Conservation (phyloP, 2,888 invertebrate genomes). For the Dinocampus coccinellae region DNA sequence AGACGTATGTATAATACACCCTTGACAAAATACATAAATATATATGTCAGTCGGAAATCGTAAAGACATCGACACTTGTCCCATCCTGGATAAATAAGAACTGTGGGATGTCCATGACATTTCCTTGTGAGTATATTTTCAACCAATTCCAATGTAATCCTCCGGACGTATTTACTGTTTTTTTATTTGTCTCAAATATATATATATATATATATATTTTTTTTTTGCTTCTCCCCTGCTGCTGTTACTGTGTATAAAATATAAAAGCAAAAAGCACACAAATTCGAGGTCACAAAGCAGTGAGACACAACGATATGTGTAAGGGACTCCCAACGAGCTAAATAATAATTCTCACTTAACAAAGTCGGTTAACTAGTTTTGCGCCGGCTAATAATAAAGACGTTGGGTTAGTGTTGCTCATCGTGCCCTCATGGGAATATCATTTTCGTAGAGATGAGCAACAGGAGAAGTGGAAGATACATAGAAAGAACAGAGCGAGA, state of each 20-base stretch:
- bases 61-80: conserved; percentile 66
- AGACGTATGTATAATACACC: background rate
- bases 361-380: conserved; percentile 67
- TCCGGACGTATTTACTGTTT: conserved; percentile 12
- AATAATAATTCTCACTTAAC: conserved; percentile 69
- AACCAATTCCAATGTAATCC: conserved; percentile 22
- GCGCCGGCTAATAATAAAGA: conserved; percentile 68
- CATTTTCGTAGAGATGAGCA: conserved; percentile 50
- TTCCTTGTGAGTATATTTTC: conserved; percentile 14
- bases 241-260: background rate
- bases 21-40: background rate
- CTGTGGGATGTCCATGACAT: conserved; percentile 41
- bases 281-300: background rate
- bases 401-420: conserved; percentile 54
- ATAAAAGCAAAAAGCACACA: background rate
- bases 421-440: conserved; percentile 40
- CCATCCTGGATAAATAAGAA: conserved; percentile 67
- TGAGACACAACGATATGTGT: background rate
- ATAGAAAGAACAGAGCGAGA: conserved; percentile 37
- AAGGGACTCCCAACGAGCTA: conserved; percentile 50
- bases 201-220: too few relatives aligned
- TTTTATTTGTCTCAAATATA: too few relatives aligned
- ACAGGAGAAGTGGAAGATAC: conserved; percentile 30
- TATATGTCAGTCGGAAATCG: conserved; percentile 62
- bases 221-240: background rate